phyloP scores from a whole-genome alignment of 2,113 vertebrate genomes.

The Chionis minor region DNA sequence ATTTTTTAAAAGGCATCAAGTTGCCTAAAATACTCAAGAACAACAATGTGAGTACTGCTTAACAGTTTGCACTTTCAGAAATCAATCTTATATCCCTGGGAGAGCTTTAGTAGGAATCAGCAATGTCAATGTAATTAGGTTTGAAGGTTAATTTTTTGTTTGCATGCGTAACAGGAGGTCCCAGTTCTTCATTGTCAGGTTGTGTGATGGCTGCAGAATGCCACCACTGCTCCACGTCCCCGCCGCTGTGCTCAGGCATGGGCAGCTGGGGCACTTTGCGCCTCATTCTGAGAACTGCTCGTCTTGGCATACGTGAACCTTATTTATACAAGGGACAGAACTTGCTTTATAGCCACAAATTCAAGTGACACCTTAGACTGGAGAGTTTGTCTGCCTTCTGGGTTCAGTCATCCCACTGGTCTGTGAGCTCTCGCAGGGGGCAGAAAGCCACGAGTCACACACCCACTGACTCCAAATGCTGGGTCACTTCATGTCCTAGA shows the following conservation, averaged over 20 bases:
- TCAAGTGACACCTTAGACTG: background rate
- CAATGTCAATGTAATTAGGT: background rate
- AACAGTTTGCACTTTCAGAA: background rate
- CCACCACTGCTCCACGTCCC: background rate
- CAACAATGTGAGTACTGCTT: background rate
- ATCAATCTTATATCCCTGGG: background rate
- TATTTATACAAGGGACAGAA: background rate
- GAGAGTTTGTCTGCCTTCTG: background rate
- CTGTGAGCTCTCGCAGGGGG: background rate
- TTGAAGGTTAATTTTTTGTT: slow-evolving; percentile 19
- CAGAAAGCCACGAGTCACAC: background rate
- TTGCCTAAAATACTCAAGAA: background rate
- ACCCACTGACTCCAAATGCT: background rate
- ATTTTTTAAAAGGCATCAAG: background rate
- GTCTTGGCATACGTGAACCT: rapidly evolving
- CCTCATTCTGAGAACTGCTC: background rate
- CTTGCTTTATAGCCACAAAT: background rate
- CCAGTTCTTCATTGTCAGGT: background rate
- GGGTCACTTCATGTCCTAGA: background rate
- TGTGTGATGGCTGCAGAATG: background rate
- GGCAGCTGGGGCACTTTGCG: background rate
- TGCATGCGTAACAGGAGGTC: rapidly evolving
- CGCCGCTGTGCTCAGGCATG: too few relatives aligned
- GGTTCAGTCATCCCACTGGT: background rate
- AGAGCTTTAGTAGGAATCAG: background rate